Percentiles rank a stretch among this genome's conserved stretches.
phyloP scores from a whole-genome alignment of 2,888 invertebrate genomes.

The Caenorhabditis sp. region DNA sequence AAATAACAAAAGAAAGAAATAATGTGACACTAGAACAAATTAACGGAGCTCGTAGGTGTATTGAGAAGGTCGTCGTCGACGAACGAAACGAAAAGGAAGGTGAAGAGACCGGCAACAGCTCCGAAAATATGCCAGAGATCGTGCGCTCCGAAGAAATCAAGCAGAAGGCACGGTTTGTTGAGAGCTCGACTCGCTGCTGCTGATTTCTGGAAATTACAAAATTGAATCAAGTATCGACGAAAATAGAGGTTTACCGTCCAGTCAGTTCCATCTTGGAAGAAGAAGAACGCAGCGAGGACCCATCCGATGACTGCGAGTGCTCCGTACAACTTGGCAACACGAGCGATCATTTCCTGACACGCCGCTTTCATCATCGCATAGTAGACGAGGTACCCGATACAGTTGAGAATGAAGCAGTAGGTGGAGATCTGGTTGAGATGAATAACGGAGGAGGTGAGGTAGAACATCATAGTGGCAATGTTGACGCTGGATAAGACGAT shows the following conservation, averaged over 20 bases:
- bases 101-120: slow-evolving; percentile 45
- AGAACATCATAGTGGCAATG: background rate
- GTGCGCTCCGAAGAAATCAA: slow-evolving; percentile 49
- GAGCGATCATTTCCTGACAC: slow-evolving; percentile 6
- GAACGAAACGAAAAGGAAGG: slow-evolving; percentile 32
- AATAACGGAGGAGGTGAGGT: background rate
- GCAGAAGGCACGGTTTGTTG: slow-evolving; percentile 43
- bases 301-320: slow-evolving; percentile 10
- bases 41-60: slow-evolving; percentile 8
- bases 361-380: slow-evolving; percentile 27
- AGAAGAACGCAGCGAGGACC: slow-evolving; percentile 21
- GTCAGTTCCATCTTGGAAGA: slow-evolving; percentile 43
- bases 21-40: slow-evolving; percentile 21
- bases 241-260: slow-evolving; percentile 41
- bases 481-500: slow-evolving; percentile 6
- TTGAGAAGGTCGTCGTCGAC: slow-evolving; percentile 41
- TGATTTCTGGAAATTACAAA: slow-evolving; percentile 21
- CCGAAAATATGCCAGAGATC: slow-evolving; percentile 54
- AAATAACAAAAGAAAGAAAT: no score
- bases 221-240: background rate
- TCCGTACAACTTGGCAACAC: slow-evolving; percentile 5
- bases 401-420: slow-evolving; percentile 37
- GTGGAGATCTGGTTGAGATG: slow-evolving; percentile 49
- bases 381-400: slow-evolving; percentile 28
- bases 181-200: slow-evolving; percentile 41